Base-by-base conservation (phyloP, 1,140 invertebrate genomes). In the Trichoplusia ni region DNA sequence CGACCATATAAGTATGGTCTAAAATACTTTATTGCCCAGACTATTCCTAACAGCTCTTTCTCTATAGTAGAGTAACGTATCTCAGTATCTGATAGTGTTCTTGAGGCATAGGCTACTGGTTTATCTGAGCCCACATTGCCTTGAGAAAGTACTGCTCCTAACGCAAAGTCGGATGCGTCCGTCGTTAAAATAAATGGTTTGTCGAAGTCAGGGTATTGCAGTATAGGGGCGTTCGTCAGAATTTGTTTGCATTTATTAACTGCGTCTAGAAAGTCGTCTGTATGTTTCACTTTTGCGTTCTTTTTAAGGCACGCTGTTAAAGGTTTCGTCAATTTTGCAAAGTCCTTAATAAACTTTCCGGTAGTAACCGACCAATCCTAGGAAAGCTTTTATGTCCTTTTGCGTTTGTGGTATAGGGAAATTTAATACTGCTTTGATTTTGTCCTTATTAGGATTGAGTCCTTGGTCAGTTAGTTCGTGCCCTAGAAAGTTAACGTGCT, bases 291-390 rank as follows among this genome's bases (percentile, higher is more conserved):
- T 61, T 61, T 59, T 33, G 18, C 18, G 53, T 75, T 64, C 47
- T 82, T 84, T 63, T 78, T 84, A 75, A 73, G 8, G 25, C 53
- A 69, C n/a, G n/a, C n/a, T n/a, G n/a, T n/a, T n/a, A n/a, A n/a
- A n/a, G n/a, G n/a, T n/a, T n/a, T n/a, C n/a, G n/a, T n/a, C n/a
- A n/a, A n/a, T n/a, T n/a, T n/a, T n/a, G n/a, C n/a, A n/a, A n/a
- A n/a, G n/a, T n/a, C n/a, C n/a, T n/a, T n/a, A n/a, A n/a, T n/a
- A n/a, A n/a, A n/a, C n/a, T n/a, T n/a, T n/a, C n/a, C n/a, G n/a
- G n/a, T n/a, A n/a, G n/a, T n/a, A n/a, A n/a, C n/a, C n/a, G n/a
- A n/a, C n/a, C n/a, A n/a, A n/a, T n/a, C n/a, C n/a, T n/a, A n/a
- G n/a, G n/a, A n/a, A n/a, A n/a, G n/a, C n/a, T n/a, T n/a, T n/a